Evolutionary conservation across 2,113 vertebrate species (phyloP), one percentile per base, ranked within the genome.

Genomic region (Syngnathoides biaculeatus): DNA sequence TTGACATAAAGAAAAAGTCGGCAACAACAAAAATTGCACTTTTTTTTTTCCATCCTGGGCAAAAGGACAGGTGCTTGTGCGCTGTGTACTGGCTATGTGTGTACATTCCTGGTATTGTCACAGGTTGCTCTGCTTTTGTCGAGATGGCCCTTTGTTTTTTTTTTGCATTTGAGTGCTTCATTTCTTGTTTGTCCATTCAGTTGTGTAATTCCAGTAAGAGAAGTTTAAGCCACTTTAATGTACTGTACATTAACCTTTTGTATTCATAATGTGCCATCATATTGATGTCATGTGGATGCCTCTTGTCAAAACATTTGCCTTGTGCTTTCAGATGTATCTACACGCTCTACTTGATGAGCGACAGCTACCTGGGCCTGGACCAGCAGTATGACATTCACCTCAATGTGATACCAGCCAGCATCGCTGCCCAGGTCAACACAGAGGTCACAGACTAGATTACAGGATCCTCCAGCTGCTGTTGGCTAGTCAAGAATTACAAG

Each of bases 301-400:
- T 48, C 43, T 14, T 38, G 42, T 42, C 22, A 17, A 52, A 4
- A 50, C 14, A 1, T 47, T 19, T 30, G 0, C 35, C 0, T 17
- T 81, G 14, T 74, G 30, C 13, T 40, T 67, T 22, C 79, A 99
- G 97, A 85, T 98, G 90, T 55, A 96, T 99, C 83, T 98, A 98
- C 90, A 99, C 97, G 0, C 87, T 99, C 40, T 99, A 99, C 90
- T 76, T 99, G 85, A 95, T 99, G 92, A 99, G 96, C 0, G 97
- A 99, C 92, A 97, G 97, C 89, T 99, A 99, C 84, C 91, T 99
- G 66, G 97, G 97, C 70, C 84, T 99, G 90, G 97, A 99, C 92
- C 97, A 99, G 78, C 97, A 99, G 86, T 99, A 99, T 1, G 95
- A 99, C 84, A 85, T 99, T 70, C 93, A 93, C 83, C 91, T 98